phyloP scores from a whole-genome alignment of 2,797 vertebrate species.

The Mus minutoides region DNA sequence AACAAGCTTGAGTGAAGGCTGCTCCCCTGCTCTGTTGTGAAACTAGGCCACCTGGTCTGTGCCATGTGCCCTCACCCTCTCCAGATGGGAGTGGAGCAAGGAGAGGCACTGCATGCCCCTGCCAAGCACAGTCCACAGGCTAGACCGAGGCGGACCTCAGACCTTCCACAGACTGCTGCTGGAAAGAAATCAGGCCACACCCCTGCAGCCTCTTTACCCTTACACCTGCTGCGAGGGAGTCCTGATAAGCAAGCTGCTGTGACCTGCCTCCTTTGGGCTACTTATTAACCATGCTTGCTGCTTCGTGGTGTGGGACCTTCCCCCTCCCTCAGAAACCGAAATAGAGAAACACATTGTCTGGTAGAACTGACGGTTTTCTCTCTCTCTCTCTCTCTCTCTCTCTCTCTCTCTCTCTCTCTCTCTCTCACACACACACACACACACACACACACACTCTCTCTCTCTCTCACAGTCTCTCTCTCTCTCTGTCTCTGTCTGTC shows the following conservation, averaged over 20 bases:
- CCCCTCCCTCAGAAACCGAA: background rate
- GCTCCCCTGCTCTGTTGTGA: background rate
- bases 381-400: background rate
- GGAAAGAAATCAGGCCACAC: background rate
- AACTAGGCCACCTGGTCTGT: background rate
- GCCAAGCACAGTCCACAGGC: background rate
- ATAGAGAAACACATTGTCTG: background rate
- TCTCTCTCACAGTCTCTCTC: background rate
- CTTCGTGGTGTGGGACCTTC: background rate
- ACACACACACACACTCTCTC: no score
- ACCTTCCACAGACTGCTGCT: no score
- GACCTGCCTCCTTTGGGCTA: background rate
- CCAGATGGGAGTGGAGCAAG: background rate
- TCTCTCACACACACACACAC: no score
- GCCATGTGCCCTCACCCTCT: background rate
- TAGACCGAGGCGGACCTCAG: background rate
- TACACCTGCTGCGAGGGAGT: background rate
- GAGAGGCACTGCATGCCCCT: background rate
- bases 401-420: background rate
- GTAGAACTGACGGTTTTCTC: background rate
- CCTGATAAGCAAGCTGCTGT: background rate
- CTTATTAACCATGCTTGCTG: background rate
- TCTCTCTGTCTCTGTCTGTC: background rate
- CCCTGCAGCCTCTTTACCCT: background rate
- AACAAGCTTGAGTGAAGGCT: background rate